These are phyloP conservation scores for Zaprionus capensis DNA, from an alignment of 1,140 invertebrate species.

Conservation along the genomic window DNA sequence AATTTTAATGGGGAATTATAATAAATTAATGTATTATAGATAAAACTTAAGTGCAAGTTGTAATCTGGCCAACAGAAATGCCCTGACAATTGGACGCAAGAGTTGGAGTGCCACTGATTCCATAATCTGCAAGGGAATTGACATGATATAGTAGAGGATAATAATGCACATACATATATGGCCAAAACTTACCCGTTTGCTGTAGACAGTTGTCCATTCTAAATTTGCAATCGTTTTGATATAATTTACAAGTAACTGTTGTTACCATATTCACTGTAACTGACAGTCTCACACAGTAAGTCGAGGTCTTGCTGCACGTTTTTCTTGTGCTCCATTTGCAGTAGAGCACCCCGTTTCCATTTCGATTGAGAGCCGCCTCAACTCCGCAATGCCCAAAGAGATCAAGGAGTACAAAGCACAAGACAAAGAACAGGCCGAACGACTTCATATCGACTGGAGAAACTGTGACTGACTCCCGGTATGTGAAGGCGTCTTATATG, in stretches of 20 bases:
- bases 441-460: slow-evolving; percentile 43
- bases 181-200: slow-evolving; percentile 28
- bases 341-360: slow-evolving; percentile 38
- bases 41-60: not conserved
- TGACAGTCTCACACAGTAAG: slow-evolving; percentile 17
- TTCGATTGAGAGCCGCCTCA: slow-evolving; percentile 34
- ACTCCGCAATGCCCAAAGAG: slow-evolving; percentile 32
- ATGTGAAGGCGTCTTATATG: slow-evolving; percentile 51
- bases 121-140: not conserved
- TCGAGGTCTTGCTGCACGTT: slow-evolving; percentile 41
- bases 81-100: not conserved
- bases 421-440: slow-evolving; percentile 1
- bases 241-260: slow-evolving; percentile 41
- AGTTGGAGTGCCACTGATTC: not conserved
- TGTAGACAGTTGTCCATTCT: slow-evolving; percentile 43
- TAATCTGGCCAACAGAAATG: not conserved
- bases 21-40: not conserved
- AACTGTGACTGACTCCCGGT: not conserved
- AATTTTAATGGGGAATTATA: not conserved
- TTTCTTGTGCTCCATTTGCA: slow-evolving; percentile 49
- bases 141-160: not conserved
- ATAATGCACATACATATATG: not conserved
- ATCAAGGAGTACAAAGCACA: slow-evolving; percentile 19
- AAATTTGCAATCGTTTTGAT: slow-evolving; percentile 52
- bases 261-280: too few relatives aligned